phyloP scores from a whole-genome alignment of 2,113 vertebrate species.

The Phyllostomus discolor region DNA sequence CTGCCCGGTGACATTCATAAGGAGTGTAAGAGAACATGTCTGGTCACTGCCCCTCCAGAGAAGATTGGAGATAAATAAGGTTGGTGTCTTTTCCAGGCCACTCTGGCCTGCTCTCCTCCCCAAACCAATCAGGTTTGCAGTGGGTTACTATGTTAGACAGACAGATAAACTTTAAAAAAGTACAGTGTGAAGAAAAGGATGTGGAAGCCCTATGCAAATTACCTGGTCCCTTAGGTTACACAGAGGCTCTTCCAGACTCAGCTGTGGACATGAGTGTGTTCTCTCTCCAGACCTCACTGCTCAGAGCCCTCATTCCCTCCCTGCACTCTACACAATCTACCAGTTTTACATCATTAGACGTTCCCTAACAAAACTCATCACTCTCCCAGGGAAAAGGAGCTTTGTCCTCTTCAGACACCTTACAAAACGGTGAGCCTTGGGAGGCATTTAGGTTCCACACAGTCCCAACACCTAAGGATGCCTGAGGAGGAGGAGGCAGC shows the following conservation, averaged over 20 bases:
- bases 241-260: neutral
- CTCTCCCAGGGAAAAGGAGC: neutral
- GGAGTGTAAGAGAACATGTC: accelerated
- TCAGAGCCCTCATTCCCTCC: neutral
- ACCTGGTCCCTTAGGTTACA: accelerated
- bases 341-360: neutral
- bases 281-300: neutral
- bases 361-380: neutral
- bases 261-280: neutral
- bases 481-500: neutral
- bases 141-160: neutral
- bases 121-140: neutral
- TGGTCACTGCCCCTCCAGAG: neutral
- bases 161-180: neutral
- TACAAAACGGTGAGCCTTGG: neutral
- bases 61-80: neutral
- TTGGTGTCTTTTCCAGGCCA: neutral
- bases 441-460: neutral
- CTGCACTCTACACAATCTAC: neutral
- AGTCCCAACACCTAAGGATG: neutral
- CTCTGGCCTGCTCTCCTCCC: neutral
- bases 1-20: neutral
- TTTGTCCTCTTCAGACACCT: neutral
- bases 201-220: neutral
- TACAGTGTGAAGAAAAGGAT: neutral